A percentile compares a stretch with the other conserved stretches of the same genome.
These are phyloP conservation scores for Cantharis nigra DNA, from an alignment of 2,888 invertebrate species.

Conservation along the genomic window DNA sequence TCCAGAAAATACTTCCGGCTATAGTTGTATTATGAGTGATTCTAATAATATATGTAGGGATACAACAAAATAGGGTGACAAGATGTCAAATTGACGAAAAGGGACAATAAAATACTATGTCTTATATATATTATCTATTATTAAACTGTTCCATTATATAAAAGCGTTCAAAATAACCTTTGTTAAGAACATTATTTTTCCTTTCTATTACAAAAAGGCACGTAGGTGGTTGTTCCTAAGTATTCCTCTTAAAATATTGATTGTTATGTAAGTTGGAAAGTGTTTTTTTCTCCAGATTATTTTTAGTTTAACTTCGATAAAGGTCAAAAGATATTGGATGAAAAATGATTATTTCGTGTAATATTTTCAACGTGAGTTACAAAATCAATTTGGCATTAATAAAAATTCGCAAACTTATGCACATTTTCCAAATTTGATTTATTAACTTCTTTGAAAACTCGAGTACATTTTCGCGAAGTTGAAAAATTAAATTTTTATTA, in stretches of 20 bases:
- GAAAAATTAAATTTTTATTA: not conserved
- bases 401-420: not conserved
- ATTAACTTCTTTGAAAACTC: not conserved
- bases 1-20: no score
- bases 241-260: not conserved
- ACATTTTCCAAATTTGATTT: not conserved
- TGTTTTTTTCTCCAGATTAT: not conserved
- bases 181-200: not conserved
- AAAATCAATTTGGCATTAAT: not conserved
- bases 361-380: not conserved
- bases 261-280: not conserved
- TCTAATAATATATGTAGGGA: no score
- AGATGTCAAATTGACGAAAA: not conserved
- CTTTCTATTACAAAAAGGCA: not conserved
- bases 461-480: not conserved
- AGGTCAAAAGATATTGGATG: not conserved
- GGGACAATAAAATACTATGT: not conserved
- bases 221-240: not conserved
- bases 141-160: not conserved
- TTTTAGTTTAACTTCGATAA: not conserved
- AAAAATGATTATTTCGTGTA: not conserved
- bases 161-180: not conserved
- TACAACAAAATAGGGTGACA: not conserved
- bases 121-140: not conserved
- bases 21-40: no score